Evolutionary conservation across 2,888 invertebrate species (phyloP), one percentile per base, ranked within the genome.

Genomic region (Creontiades dilutus): DNA sequence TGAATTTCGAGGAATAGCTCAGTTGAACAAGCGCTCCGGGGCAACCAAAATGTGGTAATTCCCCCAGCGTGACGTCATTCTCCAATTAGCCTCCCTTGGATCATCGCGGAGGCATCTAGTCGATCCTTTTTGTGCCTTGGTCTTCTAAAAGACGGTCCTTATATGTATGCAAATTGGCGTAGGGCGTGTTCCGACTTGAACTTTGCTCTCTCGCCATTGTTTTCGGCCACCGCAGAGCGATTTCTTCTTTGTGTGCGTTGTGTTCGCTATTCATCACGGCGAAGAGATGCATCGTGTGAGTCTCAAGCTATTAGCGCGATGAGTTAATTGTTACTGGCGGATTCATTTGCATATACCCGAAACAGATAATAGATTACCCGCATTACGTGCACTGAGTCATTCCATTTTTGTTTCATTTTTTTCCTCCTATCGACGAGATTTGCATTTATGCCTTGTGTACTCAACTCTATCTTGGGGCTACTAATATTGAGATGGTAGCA

Each of bases 111-210:
- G 68, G 68, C 68, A 68, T 68, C 68, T 68, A 23, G 68, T 68
- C 68, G 68, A 68, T 68, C 23, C 68, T 68, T 68, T 68, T 9
- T 27, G 68, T 68, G 23, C 23, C 61, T 3, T 19, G n/a, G 9
- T 27, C 68, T 23, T 68, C 12, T 68, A 19, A 68, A 68, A 68
- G 23, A 68, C 27, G 68, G 68, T 68, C 68, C 68, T 68, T 27
- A 68, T 68, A 68, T 68, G 68, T 68, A 68, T 68, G 68, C 68
- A 68, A 68, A 68, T 68, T 68, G 68, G 68, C 68, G 68, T 11
- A 68, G 68, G 68, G 68, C 68, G 68, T 27, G 68, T 68, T 23
- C 5, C 23, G 27, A 68, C 19, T 68, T 68, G 68, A 68, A 68
- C 68, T 68, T 23, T 19, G 68, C 68, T 68, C 68, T 23, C 23